A percentile compares a stretch with the other conserved stretches of the same genome.
Evolutionary conservation across 2,797 vertebrate species (phyloP).

Genomic region (Tapera naevia): DNA sequence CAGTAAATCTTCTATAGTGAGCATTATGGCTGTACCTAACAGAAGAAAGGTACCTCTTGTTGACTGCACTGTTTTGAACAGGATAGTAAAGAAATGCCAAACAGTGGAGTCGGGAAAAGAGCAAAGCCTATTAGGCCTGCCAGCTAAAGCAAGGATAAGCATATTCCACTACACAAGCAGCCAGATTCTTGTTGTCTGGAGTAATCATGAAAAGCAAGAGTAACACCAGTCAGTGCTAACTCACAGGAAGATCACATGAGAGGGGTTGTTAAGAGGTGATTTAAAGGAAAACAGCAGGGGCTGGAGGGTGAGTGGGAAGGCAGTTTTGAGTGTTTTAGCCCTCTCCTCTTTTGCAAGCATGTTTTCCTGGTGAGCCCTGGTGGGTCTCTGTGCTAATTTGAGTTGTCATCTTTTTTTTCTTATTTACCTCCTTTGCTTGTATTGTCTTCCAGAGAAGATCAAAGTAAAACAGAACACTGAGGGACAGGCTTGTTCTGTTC

Average conservation of each 20-base stretch:
- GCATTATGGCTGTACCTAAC: conserved; percentile 58
- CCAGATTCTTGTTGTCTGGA: neutral
- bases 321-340: neutral
- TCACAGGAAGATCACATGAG: neutral
- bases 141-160: neutral
- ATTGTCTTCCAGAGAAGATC: neutral
- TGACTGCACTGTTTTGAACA: neutral
- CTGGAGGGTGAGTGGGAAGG: neutral
- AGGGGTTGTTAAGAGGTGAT: neutral
- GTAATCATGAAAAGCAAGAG: neutral
- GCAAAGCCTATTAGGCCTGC: neutral
- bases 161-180: neutral
- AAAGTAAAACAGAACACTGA: neutral
- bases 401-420: neutral
- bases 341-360: neutral
- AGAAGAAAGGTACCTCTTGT: conserved; percentile 14
- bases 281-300: neutral
- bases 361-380: conserved; percentile 27
- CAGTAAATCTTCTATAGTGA: neutral
- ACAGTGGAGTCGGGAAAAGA: neutral
- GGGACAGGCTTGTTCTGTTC: conserved; percentile 12
- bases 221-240: neutral
- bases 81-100: neutral
- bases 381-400: neutral
- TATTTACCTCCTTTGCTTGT: neutral